Evolutionary conservation across 1,140 invertebrate species (phyloP), one percentile per base, ranked within the genome.

Genomic region (Zaprionus nigranus): DNA sequence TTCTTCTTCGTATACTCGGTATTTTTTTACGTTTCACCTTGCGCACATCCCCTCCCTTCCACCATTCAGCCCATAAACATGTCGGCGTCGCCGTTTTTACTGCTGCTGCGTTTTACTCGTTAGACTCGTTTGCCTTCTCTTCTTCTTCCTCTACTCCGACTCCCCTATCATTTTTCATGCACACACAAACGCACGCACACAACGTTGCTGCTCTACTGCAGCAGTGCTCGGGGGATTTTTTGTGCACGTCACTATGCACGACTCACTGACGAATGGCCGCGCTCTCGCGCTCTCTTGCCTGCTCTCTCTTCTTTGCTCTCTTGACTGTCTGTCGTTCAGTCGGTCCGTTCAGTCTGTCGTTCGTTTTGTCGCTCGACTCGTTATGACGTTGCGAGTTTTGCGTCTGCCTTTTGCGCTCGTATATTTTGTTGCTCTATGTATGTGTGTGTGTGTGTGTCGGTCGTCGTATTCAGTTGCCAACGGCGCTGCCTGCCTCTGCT

Each of bases 331-430:
- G 59, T 66, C 65, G 15, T 59, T 62, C 51, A 51, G 61, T 58
- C 49, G 56, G 57, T 30, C 3, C 62, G 57, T 40, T 77, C 28
- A 43, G 66, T 56, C 53, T 11, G 9, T 43, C 81, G 60, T 82
- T 75, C 78, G 73, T 75, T 81, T 84, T 75, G 82, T 79, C 76
- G 82, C 71, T 78, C 84, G 65, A 65, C 69, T 84, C 85, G 81
- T 81, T 88, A 88, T 88, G 85, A 88, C 84, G 84, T 90, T 87
- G 85, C 84, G 74, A 90, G 85, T 87, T 87, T 87, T 81, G 81
- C 87, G 84, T 75, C 79, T 82, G 79, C 75, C 34, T 20, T 51
- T 62, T 71, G 59, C 26, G 46, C 38, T 56, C 24, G 57, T 57
- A 46, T 46, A 17, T 46, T 46, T 46, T 46, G 13, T 24, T 62